These are phyloP conservation scores for Callyntrura sp. DNA, from an alignment of 2,888 invertebrate genomes.

Conservation along the genomic window DNA sequence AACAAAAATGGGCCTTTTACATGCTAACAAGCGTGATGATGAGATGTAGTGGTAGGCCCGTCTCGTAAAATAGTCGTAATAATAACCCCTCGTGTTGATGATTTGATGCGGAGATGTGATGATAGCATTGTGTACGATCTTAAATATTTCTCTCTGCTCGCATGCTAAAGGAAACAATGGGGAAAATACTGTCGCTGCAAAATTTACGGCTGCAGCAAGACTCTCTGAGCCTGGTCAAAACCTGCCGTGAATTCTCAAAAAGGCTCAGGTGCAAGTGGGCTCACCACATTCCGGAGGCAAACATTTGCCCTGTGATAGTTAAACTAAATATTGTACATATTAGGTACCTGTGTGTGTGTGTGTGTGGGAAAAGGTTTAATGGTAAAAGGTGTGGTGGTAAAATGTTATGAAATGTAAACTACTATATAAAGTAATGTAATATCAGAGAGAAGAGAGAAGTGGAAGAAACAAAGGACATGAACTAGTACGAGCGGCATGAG, in stretches of 20 bases:
- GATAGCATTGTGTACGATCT: background rate
- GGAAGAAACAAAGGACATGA: slow-evolving; percentile 31
- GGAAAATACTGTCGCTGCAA: slow-evolving; percentile 22
- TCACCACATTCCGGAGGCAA: slow-evolving; percentile 17
- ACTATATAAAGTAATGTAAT: background rate
- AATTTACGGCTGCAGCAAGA: slow-evolving; percentile 45
- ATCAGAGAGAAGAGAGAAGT: no score
- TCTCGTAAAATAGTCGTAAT: slow-evolving; percentile 33
- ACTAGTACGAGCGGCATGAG: background rate
- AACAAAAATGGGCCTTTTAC: background rate
- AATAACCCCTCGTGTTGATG: background rate
- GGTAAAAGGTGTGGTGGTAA: background rate
- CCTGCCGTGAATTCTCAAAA: slow-evolving; percentile 38
- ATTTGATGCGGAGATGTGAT: slow-evolving; percentile 28
- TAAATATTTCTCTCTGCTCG: slow-evolving; percentile 25
- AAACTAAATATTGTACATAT: no score
- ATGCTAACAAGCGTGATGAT: slow-evolving; percentile 32
- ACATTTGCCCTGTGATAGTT: slow-evolving; percentile 40
- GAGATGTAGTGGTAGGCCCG: slow-evolving; percentile 24
- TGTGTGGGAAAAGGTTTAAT: slow-evolving; percentile 8
- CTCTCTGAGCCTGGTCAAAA: slow-evolving; percentile 34
- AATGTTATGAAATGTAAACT: slow-evolving; percentile 20
- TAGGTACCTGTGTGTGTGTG: no score
- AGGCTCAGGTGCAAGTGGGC: slow-evolving; percentile 37
- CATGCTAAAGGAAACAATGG: slow-evolving; percentile 19